Percentiles rank a stretch among this genome's conserved stretches.
Conservation (phyloP, 1,140 invertebrate genomes). For the Bicyclus anynana region DNA sequence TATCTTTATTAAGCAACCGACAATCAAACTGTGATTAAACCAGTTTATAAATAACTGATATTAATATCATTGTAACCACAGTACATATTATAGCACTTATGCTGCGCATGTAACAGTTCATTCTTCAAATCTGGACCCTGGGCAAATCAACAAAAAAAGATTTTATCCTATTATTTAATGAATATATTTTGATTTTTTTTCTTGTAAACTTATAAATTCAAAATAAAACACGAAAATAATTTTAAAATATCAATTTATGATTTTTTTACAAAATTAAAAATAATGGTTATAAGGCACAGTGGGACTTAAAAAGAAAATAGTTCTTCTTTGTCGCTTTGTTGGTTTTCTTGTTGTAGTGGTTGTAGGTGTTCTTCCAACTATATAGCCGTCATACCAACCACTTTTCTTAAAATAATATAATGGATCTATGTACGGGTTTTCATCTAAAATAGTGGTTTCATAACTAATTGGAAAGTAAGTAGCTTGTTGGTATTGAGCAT, state of each 20-base stretch:
- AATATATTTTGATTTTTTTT: too few species aligned
- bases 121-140: too few species aligned
- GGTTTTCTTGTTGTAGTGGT: constrained; percentile 14
- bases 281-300: constrained; percentile 53
- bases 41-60: too few species aligned
- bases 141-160: too few species aligned
- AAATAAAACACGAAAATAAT: too few species aligned
- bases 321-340: constrained; percentile 37
- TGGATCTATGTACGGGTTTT: constrained; percentile 14
- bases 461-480: constrained; percentile 2
- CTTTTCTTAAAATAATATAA: constrained; percentile 19
- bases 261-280: constrained; percentile 30
- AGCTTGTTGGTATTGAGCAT: constrained; percentile 12
- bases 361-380: background rate
- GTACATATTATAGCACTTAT: too few species aligned
- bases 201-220: too few species aligned
- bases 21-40: too few species aligned
- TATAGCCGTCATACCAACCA: constrained; percentile 18
- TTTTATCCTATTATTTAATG: too few species aligned
- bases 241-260: background rate
- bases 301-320: constrained; percentile 63
- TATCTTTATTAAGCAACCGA: too few species aligned
- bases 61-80: too few species aligned
- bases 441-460: background rate
- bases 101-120: too few species aligned